A percentile compares a stretch with the other conserved stretches of the same genome.
These are phyloP conservation scores for Anniella stebbinsi DNA, from an alignment of 2,797 vertebrate genomes.

Conservation along the genomic window DNA sequence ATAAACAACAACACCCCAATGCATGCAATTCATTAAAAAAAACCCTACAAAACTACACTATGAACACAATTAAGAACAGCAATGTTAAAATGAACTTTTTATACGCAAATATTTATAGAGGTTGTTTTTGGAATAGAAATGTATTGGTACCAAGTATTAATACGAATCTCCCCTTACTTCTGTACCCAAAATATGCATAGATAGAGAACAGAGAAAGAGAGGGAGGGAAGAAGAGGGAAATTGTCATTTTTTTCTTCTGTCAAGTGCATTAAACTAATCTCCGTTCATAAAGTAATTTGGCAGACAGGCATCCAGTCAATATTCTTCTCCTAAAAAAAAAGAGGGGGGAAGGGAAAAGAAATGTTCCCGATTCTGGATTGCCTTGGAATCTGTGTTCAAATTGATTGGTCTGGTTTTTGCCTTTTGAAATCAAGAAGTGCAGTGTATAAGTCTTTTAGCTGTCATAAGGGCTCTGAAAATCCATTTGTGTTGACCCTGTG, in stretches of 20 bases:
- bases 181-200: neutral
- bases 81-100: neutral
- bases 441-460: too few species aligned
- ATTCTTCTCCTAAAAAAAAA: neutral
- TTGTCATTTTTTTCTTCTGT: neutral
- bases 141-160: neutral
- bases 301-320: neutral
- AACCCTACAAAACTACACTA: neutral
- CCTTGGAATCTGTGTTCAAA: neutral
- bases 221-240: too few species aligned
- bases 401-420: neutral
- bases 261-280: neutral
- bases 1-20: too few species aligned
- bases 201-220: too few species aligned
- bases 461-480: too few species aligned
- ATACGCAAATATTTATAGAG: neutral
- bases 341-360: neutral
- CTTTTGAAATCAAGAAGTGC: neutral
- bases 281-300: neutral
- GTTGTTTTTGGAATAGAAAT: neutral
- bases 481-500: too few species aligned
- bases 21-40: neutral
- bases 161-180: neutral
- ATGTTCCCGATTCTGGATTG: neutral
- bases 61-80: neutral